Percentiles rank a stretch among this genome's conserved stretches.
Conservation (phyloP, 2,797 vertebrate species). For the Phataginus tricuspis region DNA sequence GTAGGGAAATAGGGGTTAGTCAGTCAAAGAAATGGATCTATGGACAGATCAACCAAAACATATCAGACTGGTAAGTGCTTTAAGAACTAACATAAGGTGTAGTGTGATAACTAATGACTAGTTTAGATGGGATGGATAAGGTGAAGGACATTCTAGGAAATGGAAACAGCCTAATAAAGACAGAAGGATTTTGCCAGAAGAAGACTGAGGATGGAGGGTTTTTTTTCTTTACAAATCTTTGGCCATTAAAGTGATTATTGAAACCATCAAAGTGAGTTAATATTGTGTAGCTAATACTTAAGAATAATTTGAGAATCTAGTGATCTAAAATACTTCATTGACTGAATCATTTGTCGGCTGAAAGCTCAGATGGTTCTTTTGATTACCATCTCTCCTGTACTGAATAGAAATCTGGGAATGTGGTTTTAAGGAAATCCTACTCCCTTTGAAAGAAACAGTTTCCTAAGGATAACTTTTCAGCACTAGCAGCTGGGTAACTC, state of each 20-base stretch:
- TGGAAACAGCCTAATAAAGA: neutral
- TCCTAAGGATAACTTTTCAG: neutral
- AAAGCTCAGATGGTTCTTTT: neutral
- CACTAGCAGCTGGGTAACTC: neutral
- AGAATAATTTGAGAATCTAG: slow-evolving; percentile 11
- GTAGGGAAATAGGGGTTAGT: neutral
- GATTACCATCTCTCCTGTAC: neutral
- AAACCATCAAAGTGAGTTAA: neutral
- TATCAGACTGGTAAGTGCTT: neutral
- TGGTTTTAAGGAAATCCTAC: neutral
- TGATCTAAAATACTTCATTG: neutral
- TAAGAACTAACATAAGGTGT: neutral
- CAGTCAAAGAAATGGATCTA: neutral
- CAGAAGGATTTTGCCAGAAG: neutral
- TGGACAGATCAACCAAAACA: neutral
- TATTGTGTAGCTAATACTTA: neutral
- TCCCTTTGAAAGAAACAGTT: neutral
- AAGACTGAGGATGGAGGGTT: neutral
- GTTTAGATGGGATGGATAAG: neutral
- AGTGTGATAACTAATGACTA: neutral
- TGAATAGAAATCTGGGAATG: neutral
- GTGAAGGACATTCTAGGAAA: neutral
- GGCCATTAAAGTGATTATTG: neutral
- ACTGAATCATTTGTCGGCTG: neutral
- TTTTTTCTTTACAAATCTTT: neutral